phyloP scores from a whole-genome alignment of 2,113 vertebrate genomes.

The Callithrix jacchus region DNA sequence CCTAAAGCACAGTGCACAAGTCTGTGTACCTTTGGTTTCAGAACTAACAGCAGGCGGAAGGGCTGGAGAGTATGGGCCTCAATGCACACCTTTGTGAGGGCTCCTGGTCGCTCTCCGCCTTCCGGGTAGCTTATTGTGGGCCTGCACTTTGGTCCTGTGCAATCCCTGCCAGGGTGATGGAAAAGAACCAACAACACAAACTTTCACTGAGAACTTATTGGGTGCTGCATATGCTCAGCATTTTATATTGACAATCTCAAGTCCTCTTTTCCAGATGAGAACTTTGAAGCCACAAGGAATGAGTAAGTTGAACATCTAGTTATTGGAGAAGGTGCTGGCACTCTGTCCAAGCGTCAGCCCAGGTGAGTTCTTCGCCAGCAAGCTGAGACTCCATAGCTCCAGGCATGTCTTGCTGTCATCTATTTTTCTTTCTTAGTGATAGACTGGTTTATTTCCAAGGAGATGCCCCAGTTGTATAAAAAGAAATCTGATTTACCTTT shows the following conservation, averaged over 20 bases:
- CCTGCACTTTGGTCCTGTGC: neutral
- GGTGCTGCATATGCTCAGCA: fast-evolving
- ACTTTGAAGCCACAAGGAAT: neutral
- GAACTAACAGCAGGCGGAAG: neutral
- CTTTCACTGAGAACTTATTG: too few relatives aligned
- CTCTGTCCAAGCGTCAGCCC: neutral
- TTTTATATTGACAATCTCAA: neutral
- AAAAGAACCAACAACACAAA: neutral
- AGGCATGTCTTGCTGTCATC: neutral
- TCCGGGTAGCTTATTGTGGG: neutral
- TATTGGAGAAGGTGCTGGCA: neutral
- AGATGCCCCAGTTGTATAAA: neutral
- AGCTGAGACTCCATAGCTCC: neutral
- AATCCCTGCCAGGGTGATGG: neutral
- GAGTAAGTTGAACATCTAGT: fast-evolving
- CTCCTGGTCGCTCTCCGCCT: neutral
- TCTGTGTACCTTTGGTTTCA: neutral
- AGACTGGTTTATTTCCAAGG: neutral
- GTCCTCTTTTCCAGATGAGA: neutral
- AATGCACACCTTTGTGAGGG: neutral
- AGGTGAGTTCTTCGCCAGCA: neutral
- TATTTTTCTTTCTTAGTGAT: neutral
- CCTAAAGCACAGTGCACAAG: neutral
- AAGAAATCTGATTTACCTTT: neutral
- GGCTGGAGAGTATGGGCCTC: neutral